Evolutionary conservation across 64 coral and sea anemone species (phyloP).

Genomic region (Pocillopora verrucosa): DNA sequence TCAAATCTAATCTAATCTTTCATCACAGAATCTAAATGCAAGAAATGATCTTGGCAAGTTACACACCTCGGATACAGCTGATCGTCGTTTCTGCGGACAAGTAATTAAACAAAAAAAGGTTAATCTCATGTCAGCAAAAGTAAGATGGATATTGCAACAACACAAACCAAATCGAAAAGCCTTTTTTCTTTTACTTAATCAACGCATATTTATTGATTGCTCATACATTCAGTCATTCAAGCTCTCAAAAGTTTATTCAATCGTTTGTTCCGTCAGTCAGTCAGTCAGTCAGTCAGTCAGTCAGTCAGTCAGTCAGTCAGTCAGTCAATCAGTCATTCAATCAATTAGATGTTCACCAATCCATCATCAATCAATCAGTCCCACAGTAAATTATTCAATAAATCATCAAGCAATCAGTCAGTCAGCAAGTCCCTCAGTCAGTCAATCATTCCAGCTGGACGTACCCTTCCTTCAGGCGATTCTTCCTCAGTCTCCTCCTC

Average conservation of each 20-base stretch:
- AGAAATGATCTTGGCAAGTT: not conserved
- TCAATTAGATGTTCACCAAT: no score
- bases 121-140: not conserved
- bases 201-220: no score
- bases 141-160: not conserved
- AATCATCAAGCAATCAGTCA: no score
- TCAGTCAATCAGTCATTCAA: not conserved
- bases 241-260: no score
- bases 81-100: slow-evolving; percentile 29
- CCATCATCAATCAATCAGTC: no score
- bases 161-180: no score
- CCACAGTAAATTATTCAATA: no score
- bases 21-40: not conserved
- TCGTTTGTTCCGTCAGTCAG: no score
- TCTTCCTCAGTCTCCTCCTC: not conserved
- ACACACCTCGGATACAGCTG: not conserved
- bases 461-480: not conserved
- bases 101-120: not conserved
- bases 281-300: not conserved
- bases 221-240: no score
- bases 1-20: not conserved
- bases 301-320: not conserved
- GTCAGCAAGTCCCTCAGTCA: no score
- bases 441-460: not conserved
- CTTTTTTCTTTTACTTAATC: no score